phyloP scores from a whole-genome alignment of 1,140 invertebrate genomes.

The Saccostrea glomerata region DNA sequence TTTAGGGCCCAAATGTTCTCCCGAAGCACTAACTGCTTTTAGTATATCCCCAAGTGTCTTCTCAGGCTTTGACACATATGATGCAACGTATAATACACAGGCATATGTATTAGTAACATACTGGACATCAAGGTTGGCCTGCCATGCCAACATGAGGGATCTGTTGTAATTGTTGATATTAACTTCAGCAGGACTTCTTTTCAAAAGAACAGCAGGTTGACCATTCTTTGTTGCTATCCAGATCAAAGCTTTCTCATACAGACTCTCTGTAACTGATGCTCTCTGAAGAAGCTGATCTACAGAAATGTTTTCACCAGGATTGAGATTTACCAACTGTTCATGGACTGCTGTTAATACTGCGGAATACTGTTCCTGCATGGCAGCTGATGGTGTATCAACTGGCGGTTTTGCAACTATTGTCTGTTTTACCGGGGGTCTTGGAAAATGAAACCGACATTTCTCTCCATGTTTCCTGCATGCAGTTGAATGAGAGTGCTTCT shows the following conservation, averaged over 20 bases:
- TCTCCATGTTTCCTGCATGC: slow-evolving; percentile 19
- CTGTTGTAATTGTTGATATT: slow-evolving; percentile 41
- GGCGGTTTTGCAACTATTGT: background rate
- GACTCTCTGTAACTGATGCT: background rate
- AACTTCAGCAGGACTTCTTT: slow-evolving; percentile 28
- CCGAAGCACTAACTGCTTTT: too few relatives aligned
- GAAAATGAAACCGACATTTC: slow-evolving; percentile 35
- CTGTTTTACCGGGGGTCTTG: slow-evolving; percentile 1
- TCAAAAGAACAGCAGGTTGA: slow-evolving; percentile 41
- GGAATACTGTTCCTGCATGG: background rate
- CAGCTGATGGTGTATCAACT: background rate
- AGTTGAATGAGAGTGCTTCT: background rate
- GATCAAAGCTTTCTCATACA: slow-evolving; percentile 34
- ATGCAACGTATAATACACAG: slow-evolving; percentile 47
- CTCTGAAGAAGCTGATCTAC: background rate
- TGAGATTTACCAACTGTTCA: background rate
- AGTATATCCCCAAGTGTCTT: too few relatives aligned
- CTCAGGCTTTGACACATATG: slow-evolving; percentile 46
- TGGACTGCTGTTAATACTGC: background rate
- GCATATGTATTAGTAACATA: slow-evolving; percentile 51
- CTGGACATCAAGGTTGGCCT: slow-evolving; percentile 54
- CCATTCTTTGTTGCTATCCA: slow-evolving; percentile 32
- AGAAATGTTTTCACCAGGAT: background rate
- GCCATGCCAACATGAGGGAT: slow-evolving; percentile 42
- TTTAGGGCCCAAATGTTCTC: background rate